Evolutionary conservation across 2,113 vertebrate genomes (phyloP).

Genomic region (Nipponia nippon): DNA sequence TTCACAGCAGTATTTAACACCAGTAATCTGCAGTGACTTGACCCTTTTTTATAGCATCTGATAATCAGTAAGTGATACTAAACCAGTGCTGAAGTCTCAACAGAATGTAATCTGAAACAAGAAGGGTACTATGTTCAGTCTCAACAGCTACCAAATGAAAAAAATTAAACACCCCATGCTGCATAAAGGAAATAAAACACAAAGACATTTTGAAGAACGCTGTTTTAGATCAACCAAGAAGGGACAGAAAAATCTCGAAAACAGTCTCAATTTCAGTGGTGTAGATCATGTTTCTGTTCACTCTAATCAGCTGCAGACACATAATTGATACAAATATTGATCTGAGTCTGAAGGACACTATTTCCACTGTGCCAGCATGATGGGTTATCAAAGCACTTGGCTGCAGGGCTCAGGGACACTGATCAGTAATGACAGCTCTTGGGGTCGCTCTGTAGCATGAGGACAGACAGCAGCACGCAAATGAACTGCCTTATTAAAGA

Average conservation of each 20-base stretch:
- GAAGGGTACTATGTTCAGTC: neutral
- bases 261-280: neutral
- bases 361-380: neutral
- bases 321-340: constrained; percentile 57
- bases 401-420: constrained; percentile 22
- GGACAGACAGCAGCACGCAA: neutral
- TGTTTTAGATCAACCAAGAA: neutral
- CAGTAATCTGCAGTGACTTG: neutral
- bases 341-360: constrained; percentile 42
- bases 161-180: neutral
- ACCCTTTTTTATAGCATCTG: neutral
- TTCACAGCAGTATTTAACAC: neutral
- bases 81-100: neutral
- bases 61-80: neutral
- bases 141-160: neutral
- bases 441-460: neutral
- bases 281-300: neutral
- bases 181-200: neutral
- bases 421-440: constrained; percentile 7
- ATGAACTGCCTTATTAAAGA: neutral
- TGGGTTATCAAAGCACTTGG: constrained; percentile 23
- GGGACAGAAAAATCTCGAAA: neutral
- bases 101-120: neutral
- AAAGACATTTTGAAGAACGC: neutral
- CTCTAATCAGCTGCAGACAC: constrained; percentile 23